phyloP scores from a whole-genome alignment of 2,888 invertebrate genomes.

The Drosophila kanekoi region DNA sequence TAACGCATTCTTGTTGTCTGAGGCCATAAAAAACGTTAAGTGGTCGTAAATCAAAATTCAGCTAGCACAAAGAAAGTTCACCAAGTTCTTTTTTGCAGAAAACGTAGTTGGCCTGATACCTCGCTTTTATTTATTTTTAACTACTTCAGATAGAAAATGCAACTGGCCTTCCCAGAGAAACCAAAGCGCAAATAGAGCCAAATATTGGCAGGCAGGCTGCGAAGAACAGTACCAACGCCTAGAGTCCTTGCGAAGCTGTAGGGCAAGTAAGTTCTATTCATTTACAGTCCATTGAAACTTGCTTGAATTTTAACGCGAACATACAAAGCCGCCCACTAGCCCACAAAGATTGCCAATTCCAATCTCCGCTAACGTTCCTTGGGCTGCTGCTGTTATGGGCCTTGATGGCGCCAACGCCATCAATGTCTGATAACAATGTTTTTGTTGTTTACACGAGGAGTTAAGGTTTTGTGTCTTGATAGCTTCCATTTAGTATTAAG shows the following conservation, averaged over 20 bases:
- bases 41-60: constrained; percentile 78
- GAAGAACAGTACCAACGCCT: constrained; percentile 33
- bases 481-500: constrained; percentile 46
- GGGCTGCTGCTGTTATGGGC: constrained; percentile 30
- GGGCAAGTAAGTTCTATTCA: constrained; percentile 59
- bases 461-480: constrained; percentile 63
- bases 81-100: constrained; percentile 33
- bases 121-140: constrained; percentile 61
- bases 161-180: constrained; percentile 23
- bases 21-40: constrained; percentile 74
- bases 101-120: constrained; percentile 32
- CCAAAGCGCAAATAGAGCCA: constrained; percentile 31
- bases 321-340: constrained; percentile 3
- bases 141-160: constrained; percentile 55
- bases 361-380: constrained; percentile 53
- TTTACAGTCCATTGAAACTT: constrained; percentile 77
- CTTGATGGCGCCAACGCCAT: constrained; percentile 66
- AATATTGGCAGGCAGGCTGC: constrained; percentile 44
- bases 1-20: constrained; percentile 53
- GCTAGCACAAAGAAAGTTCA: constrained; percentile 64
- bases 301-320: constrained; percentile 73
- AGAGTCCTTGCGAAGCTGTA: constrained; percentile 47
- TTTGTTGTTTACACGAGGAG: constrained; percentile 69
- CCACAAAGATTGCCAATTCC: constrained; percentile 20
- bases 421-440: constrained; percentile 69